A percentile compares a stretch with the other conserved stretches of the same genome.
phyloP scores from a whole-genome alignment of 1,140 invertebrate species.

The Scaptomyza hsui region DNA sequence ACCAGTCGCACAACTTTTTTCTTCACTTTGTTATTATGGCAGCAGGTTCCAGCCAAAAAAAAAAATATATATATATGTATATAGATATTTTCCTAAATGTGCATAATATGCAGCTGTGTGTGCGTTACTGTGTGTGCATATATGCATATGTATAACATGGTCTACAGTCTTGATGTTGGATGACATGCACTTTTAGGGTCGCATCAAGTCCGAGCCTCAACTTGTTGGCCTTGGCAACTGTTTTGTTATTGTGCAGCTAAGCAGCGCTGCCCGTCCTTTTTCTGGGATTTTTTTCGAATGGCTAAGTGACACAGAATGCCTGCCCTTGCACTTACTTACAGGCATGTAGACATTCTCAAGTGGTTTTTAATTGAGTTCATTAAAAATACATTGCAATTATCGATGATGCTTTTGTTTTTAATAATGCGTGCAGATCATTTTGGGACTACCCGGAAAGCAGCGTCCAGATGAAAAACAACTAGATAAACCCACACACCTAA shows the following conservation, averaged over 20 bases:
- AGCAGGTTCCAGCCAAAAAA: slow-evolving; percentile 66
- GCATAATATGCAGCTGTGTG: slow-evolving; percentile 35
- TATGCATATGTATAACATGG: slow-evolving; percentile 24
- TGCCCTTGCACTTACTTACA: slow-evolving; percentile 37
- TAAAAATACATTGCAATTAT: slow-evolving; percentile 20
- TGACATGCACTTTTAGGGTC: slow-evolving; percentile 75
- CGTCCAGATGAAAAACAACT: neutral
- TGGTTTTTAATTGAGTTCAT: slow-evolving; percentile 20
- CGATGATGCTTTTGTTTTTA: neutral
- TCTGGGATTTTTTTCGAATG: slow-evolving; percentile 33
- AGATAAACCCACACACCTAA: neutral
- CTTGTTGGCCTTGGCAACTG: slow-evolving; percentile 64
- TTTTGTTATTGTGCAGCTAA: slow-evolving; percentile 17
- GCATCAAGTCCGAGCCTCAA: slow-evolving; percentile 41
- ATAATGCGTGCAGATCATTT: slow-evolving; percentile 5
- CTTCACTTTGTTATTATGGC: slow-evolving; percentile 48
- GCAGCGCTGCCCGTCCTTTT: slow-evolving; percentile 42
- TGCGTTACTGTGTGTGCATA: no score
- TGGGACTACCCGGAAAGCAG: slow-evolving; percentile 45
- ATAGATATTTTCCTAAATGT: slow-evolving; percentile 39
- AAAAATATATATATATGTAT: slow-evolving; percentile 12
- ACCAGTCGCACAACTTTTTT: slow-evolving; percentile 68
- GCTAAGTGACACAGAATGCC: slow-evolving; percentile 15
- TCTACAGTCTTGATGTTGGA: slow-evolving; percentile 28
- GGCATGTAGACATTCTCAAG: slow-evolving; percentile 13